These are phyloP conservation scores for Protaetia brevitarsis DNA, from an alignment of 1,140 invertebrate genomes.

Conservation along the genomic window DNA sequence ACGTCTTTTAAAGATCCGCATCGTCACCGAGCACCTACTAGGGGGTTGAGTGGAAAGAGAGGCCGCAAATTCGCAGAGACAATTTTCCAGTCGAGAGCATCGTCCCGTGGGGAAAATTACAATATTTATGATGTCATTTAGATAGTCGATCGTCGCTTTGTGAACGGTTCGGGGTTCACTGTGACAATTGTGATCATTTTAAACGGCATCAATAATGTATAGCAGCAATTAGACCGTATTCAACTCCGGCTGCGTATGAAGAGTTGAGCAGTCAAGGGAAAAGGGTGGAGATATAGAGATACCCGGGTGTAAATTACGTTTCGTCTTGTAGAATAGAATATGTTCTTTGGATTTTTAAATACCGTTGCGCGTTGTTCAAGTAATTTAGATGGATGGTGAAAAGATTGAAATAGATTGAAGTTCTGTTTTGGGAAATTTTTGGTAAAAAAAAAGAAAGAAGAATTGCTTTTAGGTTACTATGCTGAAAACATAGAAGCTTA, in stretches of 20 bases:
- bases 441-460: no score
- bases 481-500: no score
- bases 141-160: conserved; percentile 34
- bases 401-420: no score
- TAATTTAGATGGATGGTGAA: no score
- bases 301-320: neutral
- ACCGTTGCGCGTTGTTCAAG: no score
- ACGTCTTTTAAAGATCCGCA: no score
- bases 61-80: conserved; percentile 21
- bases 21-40: neutral
- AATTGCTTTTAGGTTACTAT: no score
- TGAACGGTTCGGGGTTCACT: conserved; percentile 15
- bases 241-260: neutral
- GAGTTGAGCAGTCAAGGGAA: neutral
- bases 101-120: conserved; percentile 38
- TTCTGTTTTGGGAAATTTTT: no score
- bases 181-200: conserved; percentile 27
- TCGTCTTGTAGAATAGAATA: no score
- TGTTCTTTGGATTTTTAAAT: no score
- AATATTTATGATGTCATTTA: conserved; percentile 42
- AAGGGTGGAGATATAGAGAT: neutral
- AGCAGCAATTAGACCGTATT: conserved; percentile 25
- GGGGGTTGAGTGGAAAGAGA: neutral
- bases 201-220: conserved; percentile 29
- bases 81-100: conserved; percentile 37